These are phyloP conservation scores for Drosophila meridionalis DNA, from an alignment of 2,888 invertebrate species.

Conservation along the genomic window DNA sequence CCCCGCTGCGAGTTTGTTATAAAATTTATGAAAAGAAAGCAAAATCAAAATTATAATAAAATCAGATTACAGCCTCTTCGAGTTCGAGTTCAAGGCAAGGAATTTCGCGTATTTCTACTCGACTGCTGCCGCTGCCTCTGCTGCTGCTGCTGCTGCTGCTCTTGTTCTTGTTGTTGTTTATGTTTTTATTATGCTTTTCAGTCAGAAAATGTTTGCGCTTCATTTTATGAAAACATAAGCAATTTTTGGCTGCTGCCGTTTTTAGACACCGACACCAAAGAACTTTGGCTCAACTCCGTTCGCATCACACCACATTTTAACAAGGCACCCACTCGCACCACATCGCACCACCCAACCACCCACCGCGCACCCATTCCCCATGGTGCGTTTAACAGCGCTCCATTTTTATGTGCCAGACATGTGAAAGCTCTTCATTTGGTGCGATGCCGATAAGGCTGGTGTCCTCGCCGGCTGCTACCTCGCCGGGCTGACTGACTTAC, in stretches of 20 bases:
- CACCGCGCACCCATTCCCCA: constrained; percentile 54
- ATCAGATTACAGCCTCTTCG: constrained; percentile 77
- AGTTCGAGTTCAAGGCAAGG: constrained; percentile 46
- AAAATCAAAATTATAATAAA: constrained; percentile 82
- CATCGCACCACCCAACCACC: background rate
- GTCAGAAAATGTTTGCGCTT: constrained; percentile 81
- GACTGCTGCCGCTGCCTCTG: constrained; percentile 22
- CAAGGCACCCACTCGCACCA: background rate
- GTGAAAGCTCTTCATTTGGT: constrained; percentile 79
- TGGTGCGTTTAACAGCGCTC: constrained; percentile 79
- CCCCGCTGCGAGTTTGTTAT: constrained; percentile 68
- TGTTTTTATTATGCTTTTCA: constrained; percentile 76
- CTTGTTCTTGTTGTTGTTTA: constrained; percentile 43
- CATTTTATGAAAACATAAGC: constrained; percentile 80
- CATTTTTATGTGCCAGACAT: constrained; percentile 80
- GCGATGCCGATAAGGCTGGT: constrained; percentile 54
- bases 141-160: constrained; percentile 30
- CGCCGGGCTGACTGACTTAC: constrained; percentile 61
- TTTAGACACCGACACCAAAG: constrained; percentile 76
- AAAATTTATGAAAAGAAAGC: constrained; percentile 82
- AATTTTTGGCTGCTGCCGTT: constrained; percentile 61
- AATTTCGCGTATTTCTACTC: constrained; percentile 28
- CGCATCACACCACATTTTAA: constrained; percentile 27
- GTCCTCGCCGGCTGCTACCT: background rate
- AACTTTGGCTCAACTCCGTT: constrained; percentile 52